Evolutionary conservation across 2,113 vertebrate genomes (phyloP).

Genomic region (Regulus satrapa): DNA sequence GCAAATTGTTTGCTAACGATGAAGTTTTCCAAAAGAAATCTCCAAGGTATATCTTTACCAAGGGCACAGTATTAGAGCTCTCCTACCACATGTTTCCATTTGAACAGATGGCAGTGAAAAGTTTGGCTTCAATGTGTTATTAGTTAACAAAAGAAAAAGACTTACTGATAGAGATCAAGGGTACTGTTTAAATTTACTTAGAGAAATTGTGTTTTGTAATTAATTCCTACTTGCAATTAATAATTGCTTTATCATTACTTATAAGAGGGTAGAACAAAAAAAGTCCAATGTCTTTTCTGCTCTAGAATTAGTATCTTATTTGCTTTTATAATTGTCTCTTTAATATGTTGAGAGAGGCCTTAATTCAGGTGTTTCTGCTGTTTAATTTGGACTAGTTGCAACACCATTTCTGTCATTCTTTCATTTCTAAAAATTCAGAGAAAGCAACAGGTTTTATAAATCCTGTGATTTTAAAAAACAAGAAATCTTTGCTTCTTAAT

Average conservation of each 20-base stretch:
- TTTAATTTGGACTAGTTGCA: background rate
- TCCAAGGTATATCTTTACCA: conserved; percentile 75
- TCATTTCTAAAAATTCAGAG: background rate
- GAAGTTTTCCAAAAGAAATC: conserved; percentile 77
- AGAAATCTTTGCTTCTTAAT: background rate
- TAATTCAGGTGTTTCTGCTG: background rate
- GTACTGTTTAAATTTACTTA: conserved; percentile 69
- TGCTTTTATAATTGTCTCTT: background rate
- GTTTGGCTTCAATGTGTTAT: conserved; percentile 73
- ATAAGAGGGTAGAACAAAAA: conserved; percentile 34
- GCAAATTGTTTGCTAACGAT: conserved; percentile 77
- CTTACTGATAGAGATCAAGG: conserved; percentile 73
- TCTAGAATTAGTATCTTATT: background rate
- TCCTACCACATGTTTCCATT: conserved; percentile 80
- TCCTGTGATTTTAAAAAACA: background rate
- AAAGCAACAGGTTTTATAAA: background rate
- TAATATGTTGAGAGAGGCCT: background rate
- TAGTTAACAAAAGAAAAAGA: conserved; percentile 62
- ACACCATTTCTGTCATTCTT: background rate
- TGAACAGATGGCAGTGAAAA: conserved; percentile 72
- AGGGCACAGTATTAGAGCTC: conserved; percentile 71
- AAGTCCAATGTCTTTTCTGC: background rate
- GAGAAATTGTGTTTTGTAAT: conserved; percentile 64
- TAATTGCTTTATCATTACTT: conserved; percentile 69
- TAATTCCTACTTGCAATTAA: conserved; percentile 53